A percentile compares a stretch with the other conserved stretches of the same genome.
phyloP scores from a whole-genome alignment of 2,888 invertebrate species.

The Aspidapion aeneum region DNA sequence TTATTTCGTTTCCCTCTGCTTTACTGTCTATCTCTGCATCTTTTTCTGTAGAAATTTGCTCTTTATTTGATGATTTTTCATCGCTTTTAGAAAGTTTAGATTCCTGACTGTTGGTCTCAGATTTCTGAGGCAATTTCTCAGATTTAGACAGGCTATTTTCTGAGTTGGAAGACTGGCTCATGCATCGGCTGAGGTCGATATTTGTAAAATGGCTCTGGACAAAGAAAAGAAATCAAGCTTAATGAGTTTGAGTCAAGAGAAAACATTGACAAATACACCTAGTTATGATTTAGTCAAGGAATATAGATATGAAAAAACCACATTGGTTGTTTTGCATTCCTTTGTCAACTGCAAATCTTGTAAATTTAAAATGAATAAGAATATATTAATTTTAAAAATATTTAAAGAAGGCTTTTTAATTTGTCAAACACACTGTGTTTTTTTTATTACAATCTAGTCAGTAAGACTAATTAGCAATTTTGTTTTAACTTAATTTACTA shows the following conservation, averaged over 20 bases:
- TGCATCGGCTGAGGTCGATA: slow-evolving; percentile 44
- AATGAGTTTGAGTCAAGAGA: slow-evolving; percentile 3
- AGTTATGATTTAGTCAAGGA: too few relatives aligned
- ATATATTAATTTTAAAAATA: too few relatives aligned
- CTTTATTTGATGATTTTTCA: background rate
- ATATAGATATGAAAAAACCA: too few relatives aligned
- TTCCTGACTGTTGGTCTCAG: background rate
- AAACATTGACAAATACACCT: slow-evolving; percentile 5
- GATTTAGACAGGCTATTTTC: background rate
- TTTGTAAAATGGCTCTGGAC: slow-evolving; percentile 46
- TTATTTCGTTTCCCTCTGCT: slow-evolving; percentile 26
- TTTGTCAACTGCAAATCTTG: too few relatives aligned
- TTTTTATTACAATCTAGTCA: too few relatives aligned
- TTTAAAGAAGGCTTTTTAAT: too few relatives aligned
- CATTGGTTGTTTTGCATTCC: too few relatives aligned
- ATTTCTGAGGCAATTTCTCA: background rate
- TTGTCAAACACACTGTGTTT: too few relatives aligned
- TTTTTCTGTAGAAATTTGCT: background rate
- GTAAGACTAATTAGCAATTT: too few relatives aligned
- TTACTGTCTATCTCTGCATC: background rate
- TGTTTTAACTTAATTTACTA: too few relatives aligned
- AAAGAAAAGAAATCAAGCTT: slow-evolving; percentile 18
- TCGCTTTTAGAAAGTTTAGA: background rate
- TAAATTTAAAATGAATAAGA: too few relatives aligned
- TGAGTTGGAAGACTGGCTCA: slow-evolving; percentile 33